Conservation (phyloP, 2,888 invertebrate species). For the Clusia tigrina region DNA sequence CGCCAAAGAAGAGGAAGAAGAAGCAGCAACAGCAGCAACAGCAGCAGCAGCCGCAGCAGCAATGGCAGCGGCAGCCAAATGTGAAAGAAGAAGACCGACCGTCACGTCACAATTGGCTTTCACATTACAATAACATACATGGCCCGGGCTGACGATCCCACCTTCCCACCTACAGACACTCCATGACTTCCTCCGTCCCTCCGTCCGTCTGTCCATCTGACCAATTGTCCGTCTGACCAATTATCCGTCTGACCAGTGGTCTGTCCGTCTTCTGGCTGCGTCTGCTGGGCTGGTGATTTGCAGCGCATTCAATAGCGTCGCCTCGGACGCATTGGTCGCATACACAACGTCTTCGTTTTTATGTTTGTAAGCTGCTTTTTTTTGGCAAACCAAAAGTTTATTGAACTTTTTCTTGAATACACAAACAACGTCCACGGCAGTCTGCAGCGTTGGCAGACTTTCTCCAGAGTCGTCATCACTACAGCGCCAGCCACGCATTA, state of each 20-base stretch:
- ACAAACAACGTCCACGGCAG: constrained; percentile 34
- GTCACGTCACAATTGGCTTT: constrained; percentile 24
- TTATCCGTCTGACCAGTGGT: no score
- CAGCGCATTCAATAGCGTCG: constrained; percentile 10
- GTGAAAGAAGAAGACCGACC: no score
- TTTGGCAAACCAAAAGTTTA: constrained; percentile 58
- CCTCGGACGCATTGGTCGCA: neutral
- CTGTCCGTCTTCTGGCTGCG: neutral
- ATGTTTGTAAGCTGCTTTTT: constrained; percentile 38
- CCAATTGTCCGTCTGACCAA: no score
- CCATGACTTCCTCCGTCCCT: no score
- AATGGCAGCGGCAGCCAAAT: neutral
- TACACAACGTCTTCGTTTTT: constrained; percentile 33
- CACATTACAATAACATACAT: no score
- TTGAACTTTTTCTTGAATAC: constrained; percentile 48
- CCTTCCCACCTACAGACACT: no score
- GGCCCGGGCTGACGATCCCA: no score
- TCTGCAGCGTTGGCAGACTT: constrained; percentile 44
- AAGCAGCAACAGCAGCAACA: neutral
- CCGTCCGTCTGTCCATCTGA: no score
- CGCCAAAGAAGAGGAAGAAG: neutral
- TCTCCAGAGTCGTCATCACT: constrained; percentile 53
- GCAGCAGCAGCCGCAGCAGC: neutral
- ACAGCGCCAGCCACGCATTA: neutral
- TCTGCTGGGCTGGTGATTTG: neutral